Evolutionary conservation across 1,140 invertebrate species (phyloP), one percentile per base, ranked within the genome.

Genomic region (Trinorchestia longiramus): DNA sequence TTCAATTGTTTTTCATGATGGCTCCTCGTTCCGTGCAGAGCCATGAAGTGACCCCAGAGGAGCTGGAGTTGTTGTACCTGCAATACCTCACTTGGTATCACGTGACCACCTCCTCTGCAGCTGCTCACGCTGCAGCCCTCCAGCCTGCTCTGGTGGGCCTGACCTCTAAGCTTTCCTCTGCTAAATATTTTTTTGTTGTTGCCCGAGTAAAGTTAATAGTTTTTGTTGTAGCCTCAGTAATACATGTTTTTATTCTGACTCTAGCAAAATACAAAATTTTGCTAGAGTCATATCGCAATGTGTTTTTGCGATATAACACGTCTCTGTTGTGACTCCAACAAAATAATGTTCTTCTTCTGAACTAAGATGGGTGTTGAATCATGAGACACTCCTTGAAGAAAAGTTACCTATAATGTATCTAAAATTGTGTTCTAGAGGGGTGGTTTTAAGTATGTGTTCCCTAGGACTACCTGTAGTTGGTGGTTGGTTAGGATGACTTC

Each of bases 11-110:
- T 36, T n/a, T n/a, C n/a, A n/a, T n/a, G n/a, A 23, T 77, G 62
- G 62, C 28, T 1, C 62, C 28, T 77, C 6, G 19, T 19, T 53
- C 19, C 19, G 47, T 53, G 47, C 47, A 77, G 62, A 19, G 62
- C 62, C 62, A 36, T 36, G 62, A 94, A 47, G 92, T 94, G 92
- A 43, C 92, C 8, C 43, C 92, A 0, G 92, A 94, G 43, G 92
- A 94, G 40, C 92, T 94, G 92, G 92, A 94, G 92, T 44, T 94
- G 92, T 19, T 42, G 36, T 47, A 94, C 44, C 43, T 94, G 92
- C 43, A 94, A 36, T 94, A 94, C 44, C 92, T 94, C 43, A 94
- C 92, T 19, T 94, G 92, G 92, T 47, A 40, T 11, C 43, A 94
- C 43, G 43, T 94, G 44, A 94, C 41, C 92, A n/a, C 92, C 44